Evolutionary conservation across 2,888 invertebrate genomes (phyloP).

Genomic region (Baccha elongata): DNA sequence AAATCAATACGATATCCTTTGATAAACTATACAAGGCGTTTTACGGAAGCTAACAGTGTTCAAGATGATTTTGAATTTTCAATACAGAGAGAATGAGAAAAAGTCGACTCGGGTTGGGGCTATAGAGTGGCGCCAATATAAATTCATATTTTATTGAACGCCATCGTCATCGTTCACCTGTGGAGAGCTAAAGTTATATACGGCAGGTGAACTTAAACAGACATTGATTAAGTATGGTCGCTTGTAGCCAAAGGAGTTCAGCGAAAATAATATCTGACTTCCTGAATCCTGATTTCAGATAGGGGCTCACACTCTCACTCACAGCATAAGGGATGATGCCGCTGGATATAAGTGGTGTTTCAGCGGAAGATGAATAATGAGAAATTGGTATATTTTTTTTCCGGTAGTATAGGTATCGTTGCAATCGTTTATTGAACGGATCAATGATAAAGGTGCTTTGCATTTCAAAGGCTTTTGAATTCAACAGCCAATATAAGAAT

Average conservation of each 20-base stretch:
- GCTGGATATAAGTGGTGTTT: neutral
- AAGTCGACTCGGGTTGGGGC: neutral
- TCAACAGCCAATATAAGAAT: neutral
- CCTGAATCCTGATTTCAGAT: conserved; percentile 42
- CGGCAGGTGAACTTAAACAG: conserved; percentile 42
- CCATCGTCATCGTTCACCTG: conserved; percentile 30
- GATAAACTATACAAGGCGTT: neutral
- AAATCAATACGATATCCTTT: conserved; percentile 56
- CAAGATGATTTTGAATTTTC: neutral
- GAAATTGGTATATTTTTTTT: conserved; percentile 15
- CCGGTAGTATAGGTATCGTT: conserved; percentile 26
- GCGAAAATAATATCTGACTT: conserved; percentile 20
- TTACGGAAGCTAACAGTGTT: neutral
- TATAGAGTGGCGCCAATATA: conserved; percentile 34
- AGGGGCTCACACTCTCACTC: neutral
- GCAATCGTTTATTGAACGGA: conserved; percentile 35
- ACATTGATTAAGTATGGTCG: conserved; percentile 24
- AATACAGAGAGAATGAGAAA: too few species aligned
- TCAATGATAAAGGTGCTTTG: conserved; percentile 40
- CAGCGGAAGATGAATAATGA: neutral
- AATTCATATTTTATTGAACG: conserved; percentile 60
- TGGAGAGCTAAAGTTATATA: neutral
- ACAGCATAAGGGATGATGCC: neutral
- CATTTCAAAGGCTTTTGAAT: conserved; percentile 45
- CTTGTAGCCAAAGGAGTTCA: conserved; percentile 11